Evolutionary conservation across 2,113 vertebrate species (phyloP).

Genomic region (Neogobius melanostomus): DNA sequence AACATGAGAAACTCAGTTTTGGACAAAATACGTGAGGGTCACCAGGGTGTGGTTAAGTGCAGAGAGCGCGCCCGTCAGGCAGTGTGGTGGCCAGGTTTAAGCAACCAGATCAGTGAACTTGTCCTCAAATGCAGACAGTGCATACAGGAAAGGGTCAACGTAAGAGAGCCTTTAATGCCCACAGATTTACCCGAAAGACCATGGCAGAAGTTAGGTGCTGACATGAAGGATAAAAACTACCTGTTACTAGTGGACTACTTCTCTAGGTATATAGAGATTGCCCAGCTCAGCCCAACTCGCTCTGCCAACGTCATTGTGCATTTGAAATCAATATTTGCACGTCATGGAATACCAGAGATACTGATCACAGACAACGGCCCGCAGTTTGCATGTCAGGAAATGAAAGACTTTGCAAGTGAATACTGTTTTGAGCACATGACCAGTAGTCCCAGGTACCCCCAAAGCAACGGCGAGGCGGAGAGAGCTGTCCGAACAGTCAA

Average conservation of each 20-base stretch:
- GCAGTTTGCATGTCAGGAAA: no score
- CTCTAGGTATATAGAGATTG: constrained; percentile 5
- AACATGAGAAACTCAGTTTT: constrained; percentile 1
- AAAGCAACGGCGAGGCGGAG: background rate
- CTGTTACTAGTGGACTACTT: background rate
- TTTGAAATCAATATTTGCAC: constrained; percentile 4
- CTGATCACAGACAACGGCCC: no score
- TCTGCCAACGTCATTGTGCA: constrained; percentile 7
- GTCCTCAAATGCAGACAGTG: background rate
- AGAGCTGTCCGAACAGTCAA: no score
- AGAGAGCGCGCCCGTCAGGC: background rate
- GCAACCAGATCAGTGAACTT: background rate
- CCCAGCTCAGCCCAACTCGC: background rate
- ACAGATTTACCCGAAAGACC: constrained; percentile 11
- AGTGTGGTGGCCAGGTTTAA: constrained; percentile 4
- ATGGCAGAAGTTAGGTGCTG: background rate
- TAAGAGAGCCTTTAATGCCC: constrained; percentile 2
- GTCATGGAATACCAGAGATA: background rate
- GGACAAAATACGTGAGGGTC: background rate
- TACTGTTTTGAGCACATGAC: background rate
- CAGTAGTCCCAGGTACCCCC: background rate
- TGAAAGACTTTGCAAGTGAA: no score
- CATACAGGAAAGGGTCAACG: background rate
- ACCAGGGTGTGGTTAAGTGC: constrained; percentile 1
- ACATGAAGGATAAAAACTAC: background rate